Conservation (phyloP, 2,797 vertebrate species). For the Girardinus metallicus region DNA sequence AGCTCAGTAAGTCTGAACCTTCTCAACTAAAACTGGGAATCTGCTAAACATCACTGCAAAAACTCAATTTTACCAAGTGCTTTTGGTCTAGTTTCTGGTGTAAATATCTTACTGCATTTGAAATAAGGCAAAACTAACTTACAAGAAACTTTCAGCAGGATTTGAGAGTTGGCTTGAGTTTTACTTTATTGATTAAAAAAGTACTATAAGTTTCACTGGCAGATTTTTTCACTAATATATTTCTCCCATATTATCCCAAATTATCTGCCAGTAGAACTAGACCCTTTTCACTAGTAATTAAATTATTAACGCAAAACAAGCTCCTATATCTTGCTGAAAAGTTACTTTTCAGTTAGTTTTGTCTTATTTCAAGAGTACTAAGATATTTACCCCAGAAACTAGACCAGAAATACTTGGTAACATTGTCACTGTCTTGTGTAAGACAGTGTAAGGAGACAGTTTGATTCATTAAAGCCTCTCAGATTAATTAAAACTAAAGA, state of each 20-base stretch:
- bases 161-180: background rate
- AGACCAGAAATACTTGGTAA: too few relatives aligned
- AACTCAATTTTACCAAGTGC: background rate
- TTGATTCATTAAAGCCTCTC: background rate
- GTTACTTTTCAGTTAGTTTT: too few relatives aligned
- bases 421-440: too few relatives aligned
- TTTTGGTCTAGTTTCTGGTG: background rate
- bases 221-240: too few relatives aligned
- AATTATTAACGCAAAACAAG: too few relatives aligned
- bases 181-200: too few relatives aligned
- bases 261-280: background rate
- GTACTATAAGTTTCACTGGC: too few relatives aligned
- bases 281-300: too few relatives aligned
- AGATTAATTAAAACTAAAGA: background rate
- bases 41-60: background rate
- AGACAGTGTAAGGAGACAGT: background rate
- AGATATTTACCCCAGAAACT: too few relatives aligned
- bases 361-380: too few relatives aligned
- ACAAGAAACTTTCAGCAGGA: background rate
- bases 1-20: slow-evolving; percentile 31
- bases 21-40: background rate
- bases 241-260: background rate
- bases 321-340: too few relatives aligned
- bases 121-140: background rate
- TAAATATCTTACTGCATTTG: background rate